These are phyloP conservation scores for Trematomus bernacchii DNA, from an alignment of 2,797 vertebrate genomes.

Conservation along the genomic window DNA sequence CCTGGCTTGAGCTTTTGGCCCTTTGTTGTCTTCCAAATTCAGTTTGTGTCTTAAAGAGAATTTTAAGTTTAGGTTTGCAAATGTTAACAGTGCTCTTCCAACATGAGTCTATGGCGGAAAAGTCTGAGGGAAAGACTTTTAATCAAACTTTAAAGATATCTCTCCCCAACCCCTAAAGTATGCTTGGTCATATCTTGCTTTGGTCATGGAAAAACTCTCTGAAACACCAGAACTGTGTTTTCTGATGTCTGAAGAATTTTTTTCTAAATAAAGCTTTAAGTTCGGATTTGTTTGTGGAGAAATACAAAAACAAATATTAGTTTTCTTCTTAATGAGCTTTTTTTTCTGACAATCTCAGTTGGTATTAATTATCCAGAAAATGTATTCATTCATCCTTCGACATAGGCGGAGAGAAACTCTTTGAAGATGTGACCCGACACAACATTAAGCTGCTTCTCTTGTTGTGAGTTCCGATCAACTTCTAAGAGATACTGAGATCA, in stretches of 20 bases:
- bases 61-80: not conserved
- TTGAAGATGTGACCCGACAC: constrained; percentile 8
- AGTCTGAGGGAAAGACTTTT: too few species aligned
- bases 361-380: not conserved
- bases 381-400: not conserved
- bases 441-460: not conserved
- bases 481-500: constrained; percentile 51
- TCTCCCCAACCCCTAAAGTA: not conserved
- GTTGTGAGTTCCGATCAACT: not conserved
- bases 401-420: constrained; percentile 2
- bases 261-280: too few species aligned
- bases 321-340: not conserved
- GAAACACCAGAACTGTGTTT: not conserved
- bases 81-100: not conserved
- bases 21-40: not conserved
- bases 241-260: not conserved
- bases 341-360: not conserved
- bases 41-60: not conserved
- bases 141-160: too few species aligned
- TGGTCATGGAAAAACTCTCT: not conserved
- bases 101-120: not conserved
- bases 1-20: not conserved
- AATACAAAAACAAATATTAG: not conserved
- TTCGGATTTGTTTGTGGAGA: not conserved
- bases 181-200: not conserved